Evolutionary conservation across 2,113 vertebrate species (phyloP).

Genomic region (Nanorana parkeri): DNA sequence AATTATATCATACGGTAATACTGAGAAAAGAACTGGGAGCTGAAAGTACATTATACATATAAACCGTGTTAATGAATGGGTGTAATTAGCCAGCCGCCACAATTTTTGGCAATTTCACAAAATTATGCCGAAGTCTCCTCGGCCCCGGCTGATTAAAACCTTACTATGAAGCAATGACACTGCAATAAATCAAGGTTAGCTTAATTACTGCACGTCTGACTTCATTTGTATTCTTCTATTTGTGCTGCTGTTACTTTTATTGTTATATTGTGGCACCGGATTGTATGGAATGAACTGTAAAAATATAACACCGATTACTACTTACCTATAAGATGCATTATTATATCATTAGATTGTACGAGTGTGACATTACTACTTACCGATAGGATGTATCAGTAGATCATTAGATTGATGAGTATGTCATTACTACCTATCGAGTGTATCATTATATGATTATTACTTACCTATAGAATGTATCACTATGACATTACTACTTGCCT

Average conservation of each 20-base stretch:
- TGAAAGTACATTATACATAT: neutral
- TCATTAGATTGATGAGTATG: too few species aligned
- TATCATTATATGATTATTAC: too few species aligned
- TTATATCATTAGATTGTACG: too few species aligned
- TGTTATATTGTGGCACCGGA: constrained; percentile 16
- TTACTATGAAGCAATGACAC: constrained; percentile 41
- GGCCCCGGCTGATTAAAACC: constrained; percentile 50
- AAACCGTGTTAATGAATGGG: neutral
- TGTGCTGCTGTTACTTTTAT: constrained; percentile 4
- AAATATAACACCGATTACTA: neutral
- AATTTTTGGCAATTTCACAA: constrained; percentile 43
- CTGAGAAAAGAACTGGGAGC: neutral
- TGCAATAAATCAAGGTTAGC: constrained; percentile 51
- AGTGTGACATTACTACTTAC: too few species aligned
- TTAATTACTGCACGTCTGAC: constrained; percentile 44
- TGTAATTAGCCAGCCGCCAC: constrained; percentile 20
- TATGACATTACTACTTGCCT: too few species aligned
- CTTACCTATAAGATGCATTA: too few species aligned
- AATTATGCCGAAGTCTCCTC: constrained; percentile 44
- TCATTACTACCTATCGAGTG: too few species aligned
- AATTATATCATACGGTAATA: neutral
- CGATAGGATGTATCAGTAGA: too few species aligned
- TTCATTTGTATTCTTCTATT: constrained; percentile 41
- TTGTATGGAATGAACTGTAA: neutral
- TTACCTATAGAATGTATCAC: too few species aligned